Evolutionary conservation across 2,797 vertebrate genomes (phyloP), one percentile per base, ranked within the genome.

Genomic region (Brachymystax lenok): DNA sequence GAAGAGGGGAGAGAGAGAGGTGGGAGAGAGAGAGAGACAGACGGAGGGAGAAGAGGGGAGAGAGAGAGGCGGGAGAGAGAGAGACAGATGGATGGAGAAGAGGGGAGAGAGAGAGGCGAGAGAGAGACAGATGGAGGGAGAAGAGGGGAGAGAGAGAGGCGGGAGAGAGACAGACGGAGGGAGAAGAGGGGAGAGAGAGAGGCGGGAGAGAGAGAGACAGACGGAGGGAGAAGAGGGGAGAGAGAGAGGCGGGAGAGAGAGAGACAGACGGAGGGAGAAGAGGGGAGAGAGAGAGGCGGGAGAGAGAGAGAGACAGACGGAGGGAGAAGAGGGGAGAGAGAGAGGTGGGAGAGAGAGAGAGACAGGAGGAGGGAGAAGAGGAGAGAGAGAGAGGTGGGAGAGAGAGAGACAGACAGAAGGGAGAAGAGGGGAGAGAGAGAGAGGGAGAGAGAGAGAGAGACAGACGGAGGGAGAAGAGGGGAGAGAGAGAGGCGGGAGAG

Each of bases 201-300:
- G n/a, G n/a, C n/a, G n/a, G n/a, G n/a, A n/a, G n/a, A n/a, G n/a
- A n/a, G 78, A 12, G 35, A 33, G 35, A 51, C 3, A 80, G 84
- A 80, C 64, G 74, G 86, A 79, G 79, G 80, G 79, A 78, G 61
- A 50, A 76, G 80, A 5, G 14, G 16, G 28, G 30, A 68, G 27
- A 17, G n/a, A n/a, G n/a, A n/a, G n/a, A n/a, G n/a, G n/a, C n/a
- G n/a, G n/a, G n/a, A n/a, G n/a, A n/a, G n/a, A n/a, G 78, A 12
- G 35, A 33, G 35, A 51, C 3, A 80, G 84, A 80, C 64, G 74
- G 86, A 79, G 79, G 80, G 79, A 78, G 61, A 50, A 76, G 80
- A 5, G 14, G 16, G 28, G 30, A 68, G 27, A 17, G n/a, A n/a
- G n/a, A n/a, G n/a, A n/a, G n/a, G n/a, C n/a, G n/a, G n/a, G n/a